Base-by-base conservation (phyloP, 2,888 invertebrate genomes). In the Dioctria linearis region DNA sequence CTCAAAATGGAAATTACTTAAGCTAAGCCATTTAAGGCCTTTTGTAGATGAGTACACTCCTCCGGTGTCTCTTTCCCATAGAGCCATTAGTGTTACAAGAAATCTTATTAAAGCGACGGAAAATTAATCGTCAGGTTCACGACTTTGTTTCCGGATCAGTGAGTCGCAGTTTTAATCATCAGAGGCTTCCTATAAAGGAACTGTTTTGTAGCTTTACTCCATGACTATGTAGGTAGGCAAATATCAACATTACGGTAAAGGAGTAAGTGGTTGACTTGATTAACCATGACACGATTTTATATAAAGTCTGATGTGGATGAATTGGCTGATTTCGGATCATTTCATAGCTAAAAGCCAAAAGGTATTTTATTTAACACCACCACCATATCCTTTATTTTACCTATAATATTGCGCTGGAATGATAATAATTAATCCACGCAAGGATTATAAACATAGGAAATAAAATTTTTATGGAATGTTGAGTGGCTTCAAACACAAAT, bases 251-350 rank as follows among this genome's bases (percentile, higher is more conserved):
- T 25, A 25, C 25, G 25, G 25, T 25, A 25, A 25, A 25, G 25
- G 25, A 25, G 25, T 25, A 25, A 25, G 0, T 8, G 9, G 25
- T 46, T 42, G 67, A 46, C 46, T 67, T 42, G n/a, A 46, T 46
- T n/a, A 25, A 25, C 13, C 67, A 5, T 13, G 66, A 66, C 66
- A 66, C 9, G 43, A 42, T 11, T 3, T 42, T 13, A n/a, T 40
- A 42, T 13, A 11, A 5, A 13, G n/a, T 61, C 25, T 13, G 46
- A 67, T 13, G 67, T 67, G 67, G 67, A 67, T 67, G 67, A 67
- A 67, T 67, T 25, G 67, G 67, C 13, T 67, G 42, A 67, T 67
- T 67, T 67, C 67, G 67, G 46, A 67, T 67, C 67, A 67, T 67
- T 67, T 46, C 67, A 67, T 46, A 46, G 43, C 67, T 67, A 67